Base-by-base conservation (phyloP, 30 jellyfish, hydroid and myxozoan species). In the Turritopsis dohrnii region DNA sequence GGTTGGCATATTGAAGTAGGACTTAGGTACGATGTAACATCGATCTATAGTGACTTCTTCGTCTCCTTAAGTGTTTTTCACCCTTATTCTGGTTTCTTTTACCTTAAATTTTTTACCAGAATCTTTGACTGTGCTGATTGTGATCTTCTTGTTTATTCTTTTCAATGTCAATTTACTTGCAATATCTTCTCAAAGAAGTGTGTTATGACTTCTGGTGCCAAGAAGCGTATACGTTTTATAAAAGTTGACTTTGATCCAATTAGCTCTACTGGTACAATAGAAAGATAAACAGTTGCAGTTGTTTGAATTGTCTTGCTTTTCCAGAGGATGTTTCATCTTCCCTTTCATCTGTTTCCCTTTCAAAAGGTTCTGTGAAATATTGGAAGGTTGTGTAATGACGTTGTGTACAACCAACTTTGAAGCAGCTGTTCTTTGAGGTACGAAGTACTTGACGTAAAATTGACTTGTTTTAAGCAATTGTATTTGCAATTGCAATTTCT, bases 41-140 rank as follows among this genome's bases (percentile, higher is more conserved):
- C 21, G 54, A 16, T 74, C 83, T 7, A 74, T 29, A 72, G 18
- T n/a, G 13, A 29, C 71, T 27, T 29, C 41, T 9, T 9, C 1
- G 0, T 29, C 83, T 8, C 0, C 65, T 16, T 1, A 19, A 8
- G 83, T 29, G 8, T 72, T 9, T 24, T 9, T 24, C 20, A n/a
- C 65, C 9, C 16, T 24, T 21, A 74, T 16, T n/a, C 24, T 74
- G 72, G 65, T 26, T n/a, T 26, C 65, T 52, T 74, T 74, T 26
- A 74, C 83, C 21, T 29, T 74, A 16, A 74, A 13, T 22, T 74
- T 60, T 7, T 74, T 69, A 19, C 1, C 71, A 29, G 54, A 21
- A 24, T 74, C 83, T 21, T 74, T 74, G 18, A 74, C 24, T 17
- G 83, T 74, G n/a, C 83, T 74, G 71, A 74, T 74, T 29, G 54